Evolutionary conservation across 2,888 invertebrate genomes (phyloP).

Genomic region (Sthenelais limicola): DNA sequence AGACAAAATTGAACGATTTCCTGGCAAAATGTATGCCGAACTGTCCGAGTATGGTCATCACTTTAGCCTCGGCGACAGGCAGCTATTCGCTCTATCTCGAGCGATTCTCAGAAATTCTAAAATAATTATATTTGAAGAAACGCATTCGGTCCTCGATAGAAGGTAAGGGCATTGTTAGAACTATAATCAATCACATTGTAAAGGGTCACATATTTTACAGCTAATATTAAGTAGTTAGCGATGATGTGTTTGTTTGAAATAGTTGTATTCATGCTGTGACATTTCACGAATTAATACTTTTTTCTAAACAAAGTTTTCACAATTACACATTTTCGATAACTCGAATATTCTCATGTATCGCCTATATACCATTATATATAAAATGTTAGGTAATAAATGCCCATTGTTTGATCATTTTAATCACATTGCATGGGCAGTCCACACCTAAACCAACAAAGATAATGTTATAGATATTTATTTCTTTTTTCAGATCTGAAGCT

Average conservation of each 20-base stretch:
- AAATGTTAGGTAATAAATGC: too few relatives aligned
- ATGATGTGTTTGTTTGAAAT: too few relatives aligned
- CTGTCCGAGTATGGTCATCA: conserved; percentile 52
- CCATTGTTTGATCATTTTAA: too few relatives aligned
- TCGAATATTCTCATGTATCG: too few relatives aligned
- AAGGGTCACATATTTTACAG: background rate
- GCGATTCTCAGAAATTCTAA: conserved; percentile 57
- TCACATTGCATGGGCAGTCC: too few relatives aligned
- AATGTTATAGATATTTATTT: background rate
- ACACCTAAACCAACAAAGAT: background rate
- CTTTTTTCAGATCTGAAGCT: conserved; percentile 38
- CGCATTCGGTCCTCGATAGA: conserved; percentile 41
- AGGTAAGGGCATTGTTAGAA: conserved; percentile 22
- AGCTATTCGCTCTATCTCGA: conserved; percentile 57
- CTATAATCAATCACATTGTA: background rate
- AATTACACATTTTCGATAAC: too few relatives aligned
- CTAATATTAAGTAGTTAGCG: too few relatives aligned
- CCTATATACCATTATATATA: too few relatives aligned
- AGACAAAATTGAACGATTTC: conserved; percentile 55
- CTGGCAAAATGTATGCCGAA: conserved; percentile 57
- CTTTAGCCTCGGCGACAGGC: conserved; percentile 57
- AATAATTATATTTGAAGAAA: conserved; percentile 59
- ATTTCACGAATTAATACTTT: too few relatives aligned
- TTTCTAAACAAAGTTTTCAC: too few relatives aligned
- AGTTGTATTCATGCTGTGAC: too few relatives aligned